phyloP scores from a whole-genome alignment of 1,140 invertebrate species.

The Drosophila kurseongensis region DNA sequence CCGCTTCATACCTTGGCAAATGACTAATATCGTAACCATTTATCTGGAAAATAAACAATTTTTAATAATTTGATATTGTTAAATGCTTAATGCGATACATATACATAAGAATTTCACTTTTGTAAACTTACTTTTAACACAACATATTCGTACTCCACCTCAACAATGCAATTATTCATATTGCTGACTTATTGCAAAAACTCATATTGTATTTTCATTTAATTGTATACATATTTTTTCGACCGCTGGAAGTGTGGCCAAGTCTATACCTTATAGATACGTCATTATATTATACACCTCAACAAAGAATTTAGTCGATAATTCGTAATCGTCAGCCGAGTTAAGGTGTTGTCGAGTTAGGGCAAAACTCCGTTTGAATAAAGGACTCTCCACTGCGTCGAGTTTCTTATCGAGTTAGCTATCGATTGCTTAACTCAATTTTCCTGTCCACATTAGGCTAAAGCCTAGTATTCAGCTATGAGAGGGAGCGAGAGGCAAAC shows the following conservation, averaged over 20 bases:
- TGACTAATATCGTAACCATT: conserved; percentile 90
- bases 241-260: conserved; percentile 16
- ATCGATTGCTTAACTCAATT: too few relatives aligned
- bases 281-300: too few relatives aligned
- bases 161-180: conserved; percentile 48
- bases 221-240: conserved; percentile 45
- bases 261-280: too few relatives aligned
- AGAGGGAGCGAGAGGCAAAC: too few relatives aligned
- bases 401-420: too few relatives aligned
- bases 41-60: conserved; percentile 85
- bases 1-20: conserved; percentile 89
- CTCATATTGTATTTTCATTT: conserved; percentile 43
- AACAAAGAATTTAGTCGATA: too few relatives aligned
- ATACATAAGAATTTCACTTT: neutral
- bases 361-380: too few relatives aligned
- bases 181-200: conserved; percentile 35
- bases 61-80: neutral
- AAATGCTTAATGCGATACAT: neutral
- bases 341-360: too few relatives aligned
- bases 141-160: conserved; percentile 70
- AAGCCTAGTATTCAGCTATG: too few relatives aligned
- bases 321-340: too few relatives aligned
- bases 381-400: too few relatives aligned
- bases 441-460: too few relatives aligned
- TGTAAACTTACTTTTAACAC: conserved; percentile 60